Conservation (phyloP, 2,113 vertebrate genomes). For the Petroica traversi region DNA sequence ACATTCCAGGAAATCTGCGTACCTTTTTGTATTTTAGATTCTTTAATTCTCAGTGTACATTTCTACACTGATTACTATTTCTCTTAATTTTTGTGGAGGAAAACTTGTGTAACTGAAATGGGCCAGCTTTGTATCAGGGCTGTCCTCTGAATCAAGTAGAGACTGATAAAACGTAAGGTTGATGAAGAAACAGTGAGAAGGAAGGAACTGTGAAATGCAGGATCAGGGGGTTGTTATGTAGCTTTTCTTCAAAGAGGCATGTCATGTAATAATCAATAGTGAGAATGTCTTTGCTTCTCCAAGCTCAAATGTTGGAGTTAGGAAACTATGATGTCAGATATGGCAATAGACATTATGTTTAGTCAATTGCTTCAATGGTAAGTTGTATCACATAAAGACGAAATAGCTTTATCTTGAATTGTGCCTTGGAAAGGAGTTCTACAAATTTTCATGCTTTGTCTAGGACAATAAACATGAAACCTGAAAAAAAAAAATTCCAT, state of each 20-base stretch:
- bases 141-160: background rate
- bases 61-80: background rate
- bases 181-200: background rate
- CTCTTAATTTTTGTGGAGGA: too few relatives aligned
- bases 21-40: background rate
- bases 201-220: background rate
- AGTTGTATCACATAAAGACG: background rate
- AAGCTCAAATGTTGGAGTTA: background rate
- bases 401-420: background rate
- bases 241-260: background rate
- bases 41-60: background rate
- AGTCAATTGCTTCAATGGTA: background rate
- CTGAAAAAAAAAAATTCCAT: rapidly evolving
- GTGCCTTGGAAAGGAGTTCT: background rate
- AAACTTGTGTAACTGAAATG: background rate
- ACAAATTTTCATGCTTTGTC: background rate
- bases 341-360: rapidly evolving
- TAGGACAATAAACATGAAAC: background rate
- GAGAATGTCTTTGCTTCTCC: background rate
- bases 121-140: background rate
- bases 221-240: rapidly evolving
- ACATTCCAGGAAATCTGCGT: background rate
- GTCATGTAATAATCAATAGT: rapidly evolving
- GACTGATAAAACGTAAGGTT: background rate
- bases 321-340: background rate